A percentile compares a stretch with the other conserved stretches of the same genome.
Conservation (phyloP, 2,888 invertebrate species). For the Polydrusus tereticollis region DNA sequence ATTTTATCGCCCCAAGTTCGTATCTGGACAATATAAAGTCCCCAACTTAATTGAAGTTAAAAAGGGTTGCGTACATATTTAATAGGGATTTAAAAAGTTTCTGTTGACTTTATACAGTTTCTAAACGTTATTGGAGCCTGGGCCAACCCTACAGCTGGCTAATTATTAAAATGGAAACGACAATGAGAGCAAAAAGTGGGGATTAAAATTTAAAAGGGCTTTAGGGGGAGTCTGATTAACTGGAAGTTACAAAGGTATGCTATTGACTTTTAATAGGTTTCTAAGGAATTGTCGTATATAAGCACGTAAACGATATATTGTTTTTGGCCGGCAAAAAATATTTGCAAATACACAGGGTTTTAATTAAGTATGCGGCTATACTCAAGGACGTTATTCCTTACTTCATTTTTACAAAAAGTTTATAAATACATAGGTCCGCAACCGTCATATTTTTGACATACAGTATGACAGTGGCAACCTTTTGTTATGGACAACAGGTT, state of each 20-base stretch:
- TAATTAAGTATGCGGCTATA: too few species aligned
- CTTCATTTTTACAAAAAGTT: too few species aligned
- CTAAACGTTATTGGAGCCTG: conserved; percentile 57
- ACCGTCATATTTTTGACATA: too few species aligned
- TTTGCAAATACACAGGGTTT: too few species aligned
- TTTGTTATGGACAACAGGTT: too few species aligned
- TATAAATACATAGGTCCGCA: too few species aligned
- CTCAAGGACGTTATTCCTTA: too few species aligned
- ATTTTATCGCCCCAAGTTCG: conserved; percentile 29
- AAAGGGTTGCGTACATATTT: conserved; percentile 65
- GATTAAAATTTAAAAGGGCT: conserved; percentile 55
- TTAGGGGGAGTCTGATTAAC: conserved; percentile 39
- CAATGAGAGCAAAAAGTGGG: conserved; percentile 61
- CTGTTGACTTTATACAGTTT: conserved; percentile 55
- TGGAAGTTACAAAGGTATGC: neutral
- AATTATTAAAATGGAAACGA: conserved; percentile 63
- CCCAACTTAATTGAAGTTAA: conserved; percentile 58
- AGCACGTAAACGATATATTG: too few species aligned
- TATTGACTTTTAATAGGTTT: neutral
- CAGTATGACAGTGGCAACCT: too few species aligned
- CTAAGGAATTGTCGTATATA: neutral
- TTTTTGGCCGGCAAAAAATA: too few species aligned
- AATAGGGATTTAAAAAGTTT: conserved; percentile 57
- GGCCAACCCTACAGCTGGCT: conserved; percentile 48
- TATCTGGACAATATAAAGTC: conserved; percentile 37